These are phyloP conservation scores for Neoitamus cyanurus DNA, from an alignment of 2,888 invertebrate species.

Conservation along the genomic window DNA sequence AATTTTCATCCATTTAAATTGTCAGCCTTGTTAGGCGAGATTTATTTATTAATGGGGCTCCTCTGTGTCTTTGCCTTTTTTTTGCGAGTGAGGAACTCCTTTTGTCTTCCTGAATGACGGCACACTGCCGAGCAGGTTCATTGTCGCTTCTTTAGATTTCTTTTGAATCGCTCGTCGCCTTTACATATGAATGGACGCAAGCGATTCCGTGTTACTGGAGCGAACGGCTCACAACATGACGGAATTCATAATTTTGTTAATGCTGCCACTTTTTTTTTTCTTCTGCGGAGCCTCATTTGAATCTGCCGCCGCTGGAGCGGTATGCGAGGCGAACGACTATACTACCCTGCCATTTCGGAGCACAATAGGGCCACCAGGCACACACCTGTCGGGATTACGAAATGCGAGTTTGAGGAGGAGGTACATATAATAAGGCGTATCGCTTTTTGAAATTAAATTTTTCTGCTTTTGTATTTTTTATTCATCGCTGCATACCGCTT, in stretches of 20 bases:
- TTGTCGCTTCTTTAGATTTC: constrained; percentile 10
- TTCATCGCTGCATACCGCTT: not conserved
- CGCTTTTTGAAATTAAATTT: not conserved
- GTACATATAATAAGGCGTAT: not conserved
- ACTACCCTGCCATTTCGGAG: not conserved
- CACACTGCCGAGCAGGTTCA: constrained; percentile 9
- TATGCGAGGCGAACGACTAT: not conserved
- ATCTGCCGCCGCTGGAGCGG: not conserved
- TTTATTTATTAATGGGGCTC: constrained; percentile 25
- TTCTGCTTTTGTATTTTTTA: not conserved
- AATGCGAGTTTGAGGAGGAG: not conserved
- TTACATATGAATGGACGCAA: constrained; percentile 23
- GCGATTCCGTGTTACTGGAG: not conserved
- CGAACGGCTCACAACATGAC: not conserved
- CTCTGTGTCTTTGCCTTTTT: not conserved
- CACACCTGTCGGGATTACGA: not conserved
- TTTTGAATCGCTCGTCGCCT: constrained; percentile 8
- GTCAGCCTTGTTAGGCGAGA: constrained; percentile 22
- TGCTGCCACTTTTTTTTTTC: not conserved
- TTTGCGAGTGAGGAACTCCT: not conserved
- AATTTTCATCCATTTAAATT: constrained; percentile 35
- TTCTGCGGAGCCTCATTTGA: not conserved
- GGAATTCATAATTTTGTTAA: constrained; percentile 5
- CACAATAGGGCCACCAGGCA: not conserved
- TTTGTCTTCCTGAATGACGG: constrained; percentile 18